Conservation (phyloP, 2,113 vertebrate genomes). For the Rhadina sibilatrix region DNA sequence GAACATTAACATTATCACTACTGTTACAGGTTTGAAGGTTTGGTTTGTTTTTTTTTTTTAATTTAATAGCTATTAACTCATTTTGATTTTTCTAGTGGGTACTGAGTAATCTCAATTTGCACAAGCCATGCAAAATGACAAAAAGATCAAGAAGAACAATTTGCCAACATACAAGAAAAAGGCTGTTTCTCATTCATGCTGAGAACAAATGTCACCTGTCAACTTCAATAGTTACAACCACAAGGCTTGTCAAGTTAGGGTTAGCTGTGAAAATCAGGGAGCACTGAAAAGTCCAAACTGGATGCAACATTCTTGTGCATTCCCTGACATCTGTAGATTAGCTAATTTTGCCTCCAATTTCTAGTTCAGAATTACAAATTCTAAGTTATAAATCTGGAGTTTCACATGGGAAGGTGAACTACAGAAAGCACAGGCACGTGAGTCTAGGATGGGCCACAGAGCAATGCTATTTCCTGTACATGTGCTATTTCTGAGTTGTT, state of each 20-base stretch:
- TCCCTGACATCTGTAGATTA: background rate
- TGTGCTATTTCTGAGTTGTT: background rate
- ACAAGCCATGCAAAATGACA: background rate
- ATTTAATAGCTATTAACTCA: background rate
- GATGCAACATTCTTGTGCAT: background rate
- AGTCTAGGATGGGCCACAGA: accelerated
- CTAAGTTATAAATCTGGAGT: background rate
- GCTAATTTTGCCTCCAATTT: background rate
- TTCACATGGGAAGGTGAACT: background rate
- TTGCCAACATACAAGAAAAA: background rate
- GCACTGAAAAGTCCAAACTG: background rate
- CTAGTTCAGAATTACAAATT: background rate
- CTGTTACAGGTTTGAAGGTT: background rate
- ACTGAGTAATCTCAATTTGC: background rate
- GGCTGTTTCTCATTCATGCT: background rate
- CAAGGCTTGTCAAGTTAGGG: background rate
- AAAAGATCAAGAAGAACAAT: background rate
- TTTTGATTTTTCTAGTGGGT: background rate
- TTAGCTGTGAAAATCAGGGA: background rate
- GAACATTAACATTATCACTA: background rate
- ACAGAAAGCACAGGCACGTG: background rate
- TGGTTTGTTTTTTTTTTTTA: background rate
- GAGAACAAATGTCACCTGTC: background rate
- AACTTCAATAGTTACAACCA: background rate
- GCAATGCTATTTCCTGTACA: background rate